Evolutionary conservation across 2,888 invertebrate genomes (phyloP), one percentile per base, ranked within the genome.

Genomic region (Cabera pusaria): DNA sequence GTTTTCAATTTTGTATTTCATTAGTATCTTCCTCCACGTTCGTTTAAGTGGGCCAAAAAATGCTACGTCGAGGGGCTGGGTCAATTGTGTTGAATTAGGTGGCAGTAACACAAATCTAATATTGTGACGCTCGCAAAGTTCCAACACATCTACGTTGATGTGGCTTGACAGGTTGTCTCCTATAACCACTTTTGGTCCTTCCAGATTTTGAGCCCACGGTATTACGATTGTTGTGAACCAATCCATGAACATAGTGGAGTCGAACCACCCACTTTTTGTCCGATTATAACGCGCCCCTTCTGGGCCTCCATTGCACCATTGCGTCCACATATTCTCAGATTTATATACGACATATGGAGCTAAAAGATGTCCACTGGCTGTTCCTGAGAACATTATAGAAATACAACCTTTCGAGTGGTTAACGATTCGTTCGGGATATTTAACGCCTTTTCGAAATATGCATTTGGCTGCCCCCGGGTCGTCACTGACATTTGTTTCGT

Each of bases 241-340:
- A 10, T 31, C 22, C 22, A 22, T 22, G 10, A 31, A 31, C 5
- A 5, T 12, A 16, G 6, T 3, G 2, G 16, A 7, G 20, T 58
- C 52, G 20, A 54, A 51, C 58, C 58, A 56, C 6, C 58, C 52
- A 1, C 40, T 41, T 22, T 47, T 44, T 0, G 54, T 16, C 5
- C 49, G 11, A 37, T 55, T 56, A 25, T 44, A 56, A 6, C 53
- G 14, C 1, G 53, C 17, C 5, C 26, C 46, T 7, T 8, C 5
- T 10, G 58, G 54, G 0, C 54, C 54, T 11, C 19, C 19, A 19
- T 17, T 12, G 5, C 9, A 5, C 33, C 33, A 28, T 8, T 17
- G 5, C 1, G 6, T 3, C 10, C 24, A 36, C n/a, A 36, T 18
- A 7, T 36, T 27, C 18, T 16, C 1, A 5, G 23, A 14, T 9